Evolutionary conservation across 1,140 invertebrate genomes (phyloP).

Genomic region (Aphaenogaster ashmeadi): DNA sequence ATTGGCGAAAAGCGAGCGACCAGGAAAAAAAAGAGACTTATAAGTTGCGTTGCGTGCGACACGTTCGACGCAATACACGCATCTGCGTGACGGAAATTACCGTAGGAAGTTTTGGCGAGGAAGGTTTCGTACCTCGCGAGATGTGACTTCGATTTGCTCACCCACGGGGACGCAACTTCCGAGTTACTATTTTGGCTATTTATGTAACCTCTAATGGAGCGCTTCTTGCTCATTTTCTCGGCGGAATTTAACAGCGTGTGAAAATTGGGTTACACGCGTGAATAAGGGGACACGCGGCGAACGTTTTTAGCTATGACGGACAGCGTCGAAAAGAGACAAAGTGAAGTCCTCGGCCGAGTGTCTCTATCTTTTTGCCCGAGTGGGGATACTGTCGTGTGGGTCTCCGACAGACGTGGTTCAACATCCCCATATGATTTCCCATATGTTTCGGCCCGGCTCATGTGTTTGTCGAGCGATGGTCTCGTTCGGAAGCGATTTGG

Average conservation of each 20-base stretch:
- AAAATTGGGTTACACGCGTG: slow-evolving; percentile 54
- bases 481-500: slow-evolving; percentile 29
- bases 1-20: slow-evolving; percentile 11
- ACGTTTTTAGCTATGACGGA: slow-evolving; percentile 51
- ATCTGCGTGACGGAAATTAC: slow-evolving; percentile 37
- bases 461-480: neutral
- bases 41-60: slow-evolving; percentile 4
- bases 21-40: no score
- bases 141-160: neutral
- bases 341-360: slow-evolving; percentile 10
- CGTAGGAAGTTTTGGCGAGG: neutral
- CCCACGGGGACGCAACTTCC: neutral
- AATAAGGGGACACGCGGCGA: slow-evolving; percentile 23
- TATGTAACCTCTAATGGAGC: slow-evolving; percentile 1
- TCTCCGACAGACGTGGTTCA: neutral
- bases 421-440: slow-evolving; percentile 44
- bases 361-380: slow-evolving; percentile 41
- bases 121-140: neutral
- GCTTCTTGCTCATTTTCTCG: slow-evolving; percentile 32
- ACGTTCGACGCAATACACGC: neutral
- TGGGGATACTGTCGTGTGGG: slow-evolving; percentile 22
- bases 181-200: slow-evolving; percentile 11
- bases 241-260: slow-evolving; percentile 47
- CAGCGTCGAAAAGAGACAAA: slow-evolving; percentile 33
- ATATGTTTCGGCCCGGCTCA: slow-evolving; percentile 21